Conservation (phyloP, 2,888 invertebrate species). For the Eudemis profundana region DNA sequence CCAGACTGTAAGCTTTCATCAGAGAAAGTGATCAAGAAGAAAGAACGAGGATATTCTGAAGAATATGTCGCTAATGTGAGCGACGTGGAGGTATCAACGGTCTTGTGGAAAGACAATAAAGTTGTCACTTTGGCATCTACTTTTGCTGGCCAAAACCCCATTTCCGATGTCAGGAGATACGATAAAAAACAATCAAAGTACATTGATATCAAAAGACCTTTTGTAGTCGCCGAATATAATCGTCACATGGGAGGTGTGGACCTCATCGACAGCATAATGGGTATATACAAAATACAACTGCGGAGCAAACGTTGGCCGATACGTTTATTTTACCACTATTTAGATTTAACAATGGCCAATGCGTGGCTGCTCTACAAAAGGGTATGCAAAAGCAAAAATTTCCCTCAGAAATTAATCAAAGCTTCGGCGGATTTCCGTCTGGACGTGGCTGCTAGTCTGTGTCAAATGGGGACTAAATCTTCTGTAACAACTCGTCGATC, state of each 20-base stretch:
- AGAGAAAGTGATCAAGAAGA: not conserved
- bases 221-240: slow-evolving; percentile 14
- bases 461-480: slow-evolving; percentile 24
- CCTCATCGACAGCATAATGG: slow-evolving; percentile 12
- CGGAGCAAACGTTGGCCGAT: slow-evolving; percentile 11
- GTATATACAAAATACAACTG: slow-evolving; percentile 7
- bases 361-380: not conserved
- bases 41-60: slow-evolving; percentile 14
- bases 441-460: slow-evolving; percentile 26
- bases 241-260: slow-evolving; percentile 17
- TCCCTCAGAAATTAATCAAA: too few relatives aligned
- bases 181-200: slow-evolving; percentile 14
- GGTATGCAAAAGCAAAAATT: not conserved
- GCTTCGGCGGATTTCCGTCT: too few relatives aligned
- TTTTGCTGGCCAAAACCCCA: slow-evolving; percentile 9
- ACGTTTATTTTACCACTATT: slow-evolving; percentile 8
- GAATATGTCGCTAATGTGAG: not conserved
- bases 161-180: slow-evolving; percentile 13
- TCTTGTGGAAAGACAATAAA: slow-evolving; percentile 4
- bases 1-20: not conserved
- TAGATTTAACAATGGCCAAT: too few relatives aligned
- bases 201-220: slow-evolving; percentile 17
- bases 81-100: not conserved
- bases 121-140: slow-evolving; percentile 17
- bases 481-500: slow-evolving; percentile 22